Percentiles rank a stretch among this genome's conserved stretches.
Conservation (phyloP, 2,797 vertebrate genomes). For the Dendrocincla tyrannina region DNA sequence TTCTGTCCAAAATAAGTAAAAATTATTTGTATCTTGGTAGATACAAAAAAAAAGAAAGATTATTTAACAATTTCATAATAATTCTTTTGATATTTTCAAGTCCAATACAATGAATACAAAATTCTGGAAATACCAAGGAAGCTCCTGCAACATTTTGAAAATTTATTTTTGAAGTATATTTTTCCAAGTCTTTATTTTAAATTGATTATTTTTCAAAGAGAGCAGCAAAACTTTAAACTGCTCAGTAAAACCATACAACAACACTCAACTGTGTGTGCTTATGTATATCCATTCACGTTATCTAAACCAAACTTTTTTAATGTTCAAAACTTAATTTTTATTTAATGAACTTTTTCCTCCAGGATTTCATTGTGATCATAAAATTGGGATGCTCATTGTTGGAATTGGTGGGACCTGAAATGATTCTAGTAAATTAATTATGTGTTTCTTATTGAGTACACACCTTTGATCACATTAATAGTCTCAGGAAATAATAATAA, state of each 20-base stretch:
- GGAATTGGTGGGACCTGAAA: not conserved
- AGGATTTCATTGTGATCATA: not conserved
- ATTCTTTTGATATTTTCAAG: not conserved
- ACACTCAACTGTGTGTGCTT: rapidly evolving
- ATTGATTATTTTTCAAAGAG: not conserved
- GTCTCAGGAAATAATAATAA: not conserved
- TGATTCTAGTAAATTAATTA: not conserved
- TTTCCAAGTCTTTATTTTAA: not conserved
- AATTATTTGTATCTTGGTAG: not conserved
- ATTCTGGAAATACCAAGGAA: not conserved
- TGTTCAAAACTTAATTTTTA: not conserved
- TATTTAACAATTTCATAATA: not conserved
- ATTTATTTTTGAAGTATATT: not conserved
- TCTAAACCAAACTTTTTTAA: not conserved
- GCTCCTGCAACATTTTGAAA: not conserved
- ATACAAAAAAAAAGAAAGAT: not conserved
- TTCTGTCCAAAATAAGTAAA: not conserved
- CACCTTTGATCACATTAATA: not conserved
- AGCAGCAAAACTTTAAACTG: not conserved
- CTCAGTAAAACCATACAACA: not conserved
- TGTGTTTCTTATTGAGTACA: not conserved
- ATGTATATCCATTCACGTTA: not conserved
- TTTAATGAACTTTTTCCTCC: not conserved
- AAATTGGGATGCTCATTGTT: not conserved
- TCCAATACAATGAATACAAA: not conserved